Conservation (phyloP, 2,888 invertebrate species). For the Caenorhabditis virilis region DNA sequence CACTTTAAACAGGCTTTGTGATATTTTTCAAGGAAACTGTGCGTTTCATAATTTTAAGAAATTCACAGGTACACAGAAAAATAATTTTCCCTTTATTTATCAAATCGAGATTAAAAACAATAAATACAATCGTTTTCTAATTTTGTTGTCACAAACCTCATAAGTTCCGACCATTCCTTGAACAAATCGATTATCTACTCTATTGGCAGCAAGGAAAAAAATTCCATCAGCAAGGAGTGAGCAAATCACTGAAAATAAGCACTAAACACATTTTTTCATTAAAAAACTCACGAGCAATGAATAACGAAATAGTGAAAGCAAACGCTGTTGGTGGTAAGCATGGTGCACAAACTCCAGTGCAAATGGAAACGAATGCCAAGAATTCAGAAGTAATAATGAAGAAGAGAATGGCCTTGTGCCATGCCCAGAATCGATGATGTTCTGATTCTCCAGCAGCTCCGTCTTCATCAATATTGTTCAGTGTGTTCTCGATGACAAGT, state of each 20-base stretch:
- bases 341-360: constrained; percentile 65
- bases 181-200: constrained; percentile 67
- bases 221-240: constrained; percentile 64
- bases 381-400: constrained; percentile 64
- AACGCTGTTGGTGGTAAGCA: constrained; percentile 63
- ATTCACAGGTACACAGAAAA: too few species aligned
- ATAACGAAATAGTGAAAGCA: constrained; percentile 62
- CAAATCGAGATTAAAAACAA: too few species aligned
- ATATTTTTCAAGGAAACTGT: too few species aligned
- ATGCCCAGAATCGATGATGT: constrained; percentile 67
- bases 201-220: constrained; percentile 67
- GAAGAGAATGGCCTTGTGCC: constrained; percentile 67
- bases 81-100: too few species aligned
- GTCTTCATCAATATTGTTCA: constrained; percentile 66
- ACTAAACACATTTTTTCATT: neutral
- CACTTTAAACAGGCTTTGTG: too few species aligned
- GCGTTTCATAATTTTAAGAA: too few species aligned
- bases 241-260: constrained; percentile 53
- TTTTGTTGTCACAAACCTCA: constrained; percentile 39
- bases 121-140: neutral
- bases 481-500: constrained; percentile 65
- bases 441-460: constrained; percentile 67
- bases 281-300: constrained; percentile 60
- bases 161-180: constrained; percentile 68
- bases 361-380: constrained; percentile 63